These are phyloP conservation scores for Acanthaster planci DNA, from an alignment of 35 echinoderm and acorn worm species.

Conservation along the genomic window DNA sequence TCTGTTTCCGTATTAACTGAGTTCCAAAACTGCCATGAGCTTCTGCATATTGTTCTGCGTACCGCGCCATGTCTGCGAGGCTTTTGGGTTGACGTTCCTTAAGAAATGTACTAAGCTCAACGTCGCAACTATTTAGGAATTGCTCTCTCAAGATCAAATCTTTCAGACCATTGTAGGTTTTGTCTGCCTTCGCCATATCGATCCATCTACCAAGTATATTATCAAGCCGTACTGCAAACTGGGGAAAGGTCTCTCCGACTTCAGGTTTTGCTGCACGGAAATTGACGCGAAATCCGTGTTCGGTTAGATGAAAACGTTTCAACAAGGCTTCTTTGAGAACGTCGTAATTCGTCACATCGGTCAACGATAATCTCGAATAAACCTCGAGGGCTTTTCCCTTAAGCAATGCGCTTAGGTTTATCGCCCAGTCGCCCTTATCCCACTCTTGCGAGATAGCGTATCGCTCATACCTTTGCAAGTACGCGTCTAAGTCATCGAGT, in stretches of 20 bases:
- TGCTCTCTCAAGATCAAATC: constrained; percentile 55
- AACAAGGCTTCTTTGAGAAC: constrained; percentile 51
- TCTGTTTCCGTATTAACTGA: no score
- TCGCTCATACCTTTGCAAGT: constrained; percentile 27
- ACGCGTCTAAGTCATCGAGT: constrained; percentile 29
- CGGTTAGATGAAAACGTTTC: constrained; percentile 46
- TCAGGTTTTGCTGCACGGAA: constrained; percentile 38
- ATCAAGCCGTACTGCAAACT: constrained; percentile 42
- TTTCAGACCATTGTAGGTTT: constrained; percentile 23
- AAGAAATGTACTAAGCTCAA: constrained; percentile 34
- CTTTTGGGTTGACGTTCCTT: constrained; percentile 39
- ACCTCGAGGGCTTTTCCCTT: constrained; percentile 61
- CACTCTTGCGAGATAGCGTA: constrained; percentile 38
- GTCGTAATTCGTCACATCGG: constrained; percentile 48
- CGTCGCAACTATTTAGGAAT: constrained; percentile 31
- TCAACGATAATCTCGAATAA: constrained; percentile 43
- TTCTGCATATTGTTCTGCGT: constrained; percentile 27
- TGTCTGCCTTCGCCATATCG: not conserved
- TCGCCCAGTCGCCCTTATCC: constrained; percentile 41
- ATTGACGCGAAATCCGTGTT: constrained; percentile 63
- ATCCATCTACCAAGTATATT: constrained; percentile 68
- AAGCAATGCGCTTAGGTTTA: constrained; percentile 32
- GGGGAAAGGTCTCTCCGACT: constrained; percentile 43
- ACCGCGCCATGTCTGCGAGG: constrained; percentile 36
- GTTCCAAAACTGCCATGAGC: constrained; percentile 17